These are phyloP conservation scores for Temnopleurus reevesii DNA, from an alignment of 53 echinoderm and acorn worm genomes.

Conservation along the genomic window DNA sequence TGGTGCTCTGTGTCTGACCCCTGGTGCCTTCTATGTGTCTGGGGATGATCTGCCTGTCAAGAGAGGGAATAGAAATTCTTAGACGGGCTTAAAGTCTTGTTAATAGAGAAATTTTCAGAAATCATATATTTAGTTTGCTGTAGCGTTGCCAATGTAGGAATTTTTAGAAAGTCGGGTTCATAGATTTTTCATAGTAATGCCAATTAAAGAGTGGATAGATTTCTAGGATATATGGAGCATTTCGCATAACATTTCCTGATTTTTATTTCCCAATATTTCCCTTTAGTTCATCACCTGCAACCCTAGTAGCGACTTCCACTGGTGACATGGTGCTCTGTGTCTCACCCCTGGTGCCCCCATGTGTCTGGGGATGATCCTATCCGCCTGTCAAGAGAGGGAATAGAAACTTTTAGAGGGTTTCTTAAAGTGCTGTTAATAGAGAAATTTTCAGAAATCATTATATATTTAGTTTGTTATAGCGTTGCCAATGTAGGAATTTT, in stretches of 20 bases:
- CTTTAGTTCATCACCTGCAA: slow-evolving; percentile 68
- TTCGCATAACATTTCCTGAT: too few species aligned
- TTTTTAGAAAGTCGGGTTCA: too few species aligned
- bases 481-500: too few species aligned
- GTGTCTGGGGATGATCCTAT: slow-evolving; percentile 81
- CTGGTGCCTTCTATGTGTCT: slow-evolving; percentile 85
- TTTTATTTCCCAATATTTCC: too few species aligned
- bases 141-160: too few species aligned
- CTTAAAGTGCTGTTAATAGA: slow-evolving; percentile 66
- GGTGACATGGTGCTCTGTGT: slow-evolving; percentile 82
- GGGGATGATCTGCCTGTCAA: slow-evolving; percentile 80
- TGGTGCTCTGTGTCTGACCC: slow-evolving; percentile 79
- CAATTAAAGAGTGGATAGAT: too few species aligned
- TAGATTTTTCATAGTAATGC: too few species aligned
- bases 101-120: too few species aligned
- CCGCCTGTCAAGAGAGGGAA: slow-evolving; percentile 80
- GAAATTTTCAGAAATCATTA: too few species aligned
- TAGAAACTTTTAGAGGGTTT: slow-evolving; percentile 83
- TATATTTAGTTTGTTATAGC: too few species aligned
- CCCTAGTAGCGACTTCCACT: slow-evolving; percentile 75
- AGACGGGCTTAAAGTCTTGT: slow-evolving; percentile 67
- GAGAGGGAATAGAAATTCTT: slow-evolving; percentile 83
- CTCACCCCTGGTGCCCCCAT: slow-evolving; percentile 88
- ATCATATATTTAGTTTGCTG: too few species aligned
- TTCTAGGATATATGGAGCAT: too few species aligned